A percentile compares a stretch with the other conserved stretches of the same genome.
Conservation (phyloP, 2,888 invertebrate genomes). For the Drosophila gaucha region DNA sequence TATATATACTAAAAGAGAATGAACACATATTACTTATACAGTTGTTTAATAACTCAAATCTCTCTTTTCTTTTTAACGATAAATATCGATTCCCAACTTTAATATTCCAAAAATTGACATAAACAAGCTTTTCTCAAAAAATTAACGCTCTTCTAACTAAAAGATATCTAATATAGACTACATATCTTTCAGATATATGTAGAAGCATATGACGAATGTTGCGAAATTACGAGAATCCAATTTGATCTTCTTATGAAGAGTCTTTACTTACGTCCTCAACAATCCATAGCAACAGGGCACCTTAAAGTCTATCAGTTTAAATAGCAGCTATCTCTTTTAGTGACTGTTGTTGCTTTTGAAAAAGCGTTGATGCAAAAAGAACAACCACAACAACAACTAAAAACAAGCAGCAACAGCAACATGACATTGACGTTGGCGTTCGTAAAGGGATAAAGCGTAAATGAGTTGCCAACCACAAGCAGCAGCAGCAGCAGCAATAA, state of each 20-base stretch:
- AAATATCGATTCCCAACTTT: background rate
- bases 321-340: background rate
- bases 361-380: conserved; percentile 38
- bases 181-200: no score
- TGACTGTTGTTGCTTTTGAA: conserved; percentile 24
- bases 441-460: conserved; percentile 60
- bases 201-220: no score
- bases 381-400: conserved; percentile 36
- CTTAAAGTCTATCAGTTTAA: background rate
- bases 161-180: no score
- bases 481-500: conserved; percentile 2
- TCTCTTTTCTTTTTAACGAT: background rate
- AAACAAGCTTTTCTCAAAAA: no score
- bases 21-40: no score
- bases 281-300: background rate
- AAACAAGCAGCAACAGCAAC: conserved; percentile 31
- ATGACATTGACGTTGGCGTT: conserved; percentile 54
- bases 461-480: conserved; percentile 59
- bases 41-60: no score
- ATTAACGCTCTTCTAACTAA: no score
- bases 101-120: no score
- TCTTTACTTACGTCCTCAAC: no score
- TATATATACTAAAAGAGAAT: no score
- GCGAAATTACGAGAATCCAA: background rate
- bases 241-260: no score